phyloP scores from a whole-genome alignment of 37 sponge, comb jelly and placozoan species.

The Oscarella lobularis region DNA sequence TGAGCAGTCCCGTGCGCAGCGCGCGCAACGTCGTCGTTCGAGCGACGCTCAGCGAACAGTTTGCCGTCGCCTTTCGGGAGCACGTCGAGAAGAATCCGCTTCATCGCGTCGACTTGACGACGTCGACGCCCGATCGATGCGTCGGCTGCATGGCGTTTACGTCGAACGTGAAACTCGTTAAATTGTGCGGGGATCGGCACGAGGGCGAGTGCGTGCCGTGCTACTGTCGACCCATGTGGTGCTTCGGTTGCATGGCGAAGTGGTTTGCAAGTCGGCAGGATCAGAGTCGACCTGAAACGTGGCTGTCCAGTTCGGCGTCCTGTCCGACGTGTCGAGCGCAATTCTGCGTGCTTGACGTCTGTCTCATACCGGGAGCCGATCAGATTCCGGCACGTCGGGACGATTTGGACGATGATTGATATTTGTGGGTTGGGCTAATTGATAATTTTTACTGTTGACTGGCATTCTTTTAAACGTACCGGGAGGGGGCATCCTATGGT shows the following conservation, averaged over 20 bases:
- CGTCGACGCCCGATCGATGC: constrained; percentile 50
- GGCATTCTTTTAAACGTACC: too few species aligned
- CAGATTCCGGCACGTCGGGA: too few species aligned
- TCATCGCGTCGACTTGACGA: constrained; percentile 15
- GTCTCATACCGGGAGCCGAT: background rate
- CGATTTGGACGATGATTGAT: too few species aligned
- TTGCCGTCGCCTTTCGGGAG: constrained; percentile 61
- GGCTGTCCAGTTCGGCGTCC: constrained; percentile 80
- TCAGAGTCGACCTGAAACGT: constrained; percentile 51
- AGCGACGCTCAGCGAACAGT: constrained; percentile 76
- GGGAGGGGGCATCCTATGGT: too few species aligned
- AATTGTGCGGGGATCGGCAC: constrained; percentile 50
- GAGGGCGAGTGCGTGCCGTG: constrained; percentile 66
- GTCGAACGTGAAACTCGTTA: constrained; percentile 71
- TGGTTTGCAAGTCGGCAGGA: constrained; percentile 95
- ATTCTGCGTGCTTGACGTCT: constrained; percentile 86
- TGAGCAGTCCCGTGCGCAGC: constrained; percentile 45
- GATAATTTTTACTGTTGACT: too few species aligned
- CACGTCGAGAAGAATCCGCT: constrained; percentile 59
- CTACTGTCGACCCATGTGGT: constrained; percentile 91
- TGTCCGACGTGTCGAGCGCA: constrained; percentile 86
- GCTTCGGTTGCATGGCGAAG: constrained; percentile 80
- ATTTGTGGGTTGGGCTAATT: too few species aligned
- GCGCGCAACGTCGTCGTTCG: constrained; percentile 73
- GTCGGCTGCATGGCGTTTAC: constrained; percentile 68